Evolutionary conservation across 2,113 vertebrate species (phyloP).

Genomic region (Platichthys flesus): DNA sequence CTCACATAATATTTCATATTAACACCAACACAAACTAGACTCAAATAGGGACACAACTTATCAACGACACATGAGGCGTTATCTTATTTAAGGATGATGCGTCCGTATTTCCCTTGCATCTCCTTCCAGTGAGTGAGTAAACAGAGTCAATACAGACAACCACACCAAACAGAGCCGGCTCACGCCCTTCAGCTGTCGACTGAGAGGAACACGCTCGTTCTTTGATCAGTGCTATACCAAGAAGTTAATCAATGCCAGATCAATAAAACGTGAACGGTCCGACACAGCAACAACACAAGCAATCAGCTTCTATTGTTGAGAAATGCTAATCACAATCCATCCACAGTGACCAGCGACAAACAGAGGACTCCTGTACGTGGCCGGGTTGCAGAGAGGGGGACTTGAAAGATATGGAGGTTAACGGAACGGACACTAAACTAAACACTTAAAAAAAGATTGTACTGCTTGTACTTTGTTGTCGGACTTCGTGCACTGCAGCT

Average conservation of each 20-base stretch:
- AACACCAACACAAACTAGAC: not conserved
- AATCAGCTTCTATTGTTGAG: slow-evolving; percentile 41
- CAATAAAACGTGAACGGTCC: slow-evolving; percentile 33
- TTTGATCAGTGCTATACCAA: slow-evolving; percentile 15
- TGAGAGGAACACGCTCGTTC: slow-evolving; percentile 26
- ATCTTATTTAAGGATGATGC: not conserved
- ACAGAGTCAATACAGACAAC: slow-evolving; percentile 23
- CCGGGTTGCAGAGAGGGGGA: slow-evolving; percentile 9
- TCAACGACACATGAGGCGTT: not conserved
- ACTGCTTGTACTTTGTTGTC: slow-evolving; percentile 30
- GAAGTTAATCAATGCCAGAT: slow-evolving; percentile 42
- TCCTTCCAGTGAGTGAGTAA: not conserved
- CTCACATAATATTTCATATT: not conserved
- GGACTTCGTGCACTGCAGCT: slow-evolving; percentile 36
- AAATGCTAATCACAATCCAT: slow-evolving; percentile 35
- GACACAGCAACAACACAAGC: slow-evolving; percentile 30
- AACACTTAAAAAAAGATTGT: slow-evolving; percentile 24
- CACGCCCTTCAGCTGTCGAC: slow-evolving; percentile 38
- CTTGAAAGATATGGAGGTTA: slow-evolving; percentile 39
- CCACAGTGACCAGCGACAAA: slow-evolving; percentile 31
- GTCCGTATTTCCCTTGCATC: not conserved
- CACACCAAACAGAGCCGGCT: not conserved
- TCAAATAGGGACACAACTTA: not conserved
- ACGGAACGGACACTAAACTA: slow-evolving; percentile 28
- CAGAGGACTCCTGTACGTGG: not conserved